Evolutionary conservation across 2,888 invertebrate species (phyloP).

Genomic region (Metacarcinus magister): DNA sequence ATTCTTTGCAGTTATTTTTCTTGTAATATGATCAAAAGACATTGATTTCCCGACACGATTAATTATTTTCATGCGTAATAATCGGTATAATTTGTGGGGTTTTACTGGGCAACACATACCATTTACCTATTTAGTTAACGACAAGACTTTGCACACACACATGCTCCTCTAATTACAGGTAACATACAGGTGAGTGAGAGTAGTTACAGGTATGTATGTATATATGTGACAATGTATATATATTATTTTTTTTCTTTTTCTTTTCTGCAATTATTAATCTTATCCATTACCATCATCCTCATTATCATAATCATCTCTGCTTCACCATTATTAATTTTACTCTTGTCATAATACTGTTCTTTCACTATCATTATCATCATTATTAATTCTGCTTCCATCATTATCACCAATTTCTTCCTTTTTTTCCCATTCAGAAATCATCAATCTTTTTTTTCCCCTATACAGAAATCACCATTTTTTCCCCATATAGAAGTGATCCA

Average conservation of each 20-base stretch:
- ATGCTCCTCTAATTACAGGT: background rate
- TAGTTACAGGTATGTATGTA: background rate
- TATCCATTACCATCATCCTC: background rate
- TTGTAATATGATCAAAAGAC: background rate
- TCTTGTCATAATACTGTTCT: background rate
- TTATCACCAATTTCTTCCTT: too few relatives aligned
- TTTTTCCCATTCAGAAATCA: too few relatives aligned
- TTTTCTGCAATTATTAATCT: background rate
- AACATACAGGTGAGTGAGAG: background rate
- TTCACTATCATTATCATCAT: background rate
- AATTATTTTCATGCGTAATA: background rate
- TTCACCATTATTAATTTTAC: background rate
- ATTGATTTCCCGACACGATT: background rate
- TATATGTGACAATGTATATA: background rate
- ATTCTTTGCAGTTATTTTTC: background rate
- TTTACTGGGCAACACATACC: background rate
- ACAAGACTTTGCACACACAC: background rate
- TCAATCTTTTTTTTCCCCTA: too few relatives aligned
- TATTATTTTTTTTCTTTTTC: background rate
- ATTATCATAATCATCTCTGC: too few relatives aligned
- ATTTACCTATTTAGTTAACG: background rate
- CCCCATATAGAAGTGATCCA: too few relatives aligned
- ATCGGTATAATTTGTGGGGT: background rate
- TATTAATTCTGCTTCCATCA: background rate
- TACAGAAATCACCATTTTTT: too few relatives aligned